Conservation (phyloP, 2,797 vertebrate species). For the Menidia menidia region DNA sequence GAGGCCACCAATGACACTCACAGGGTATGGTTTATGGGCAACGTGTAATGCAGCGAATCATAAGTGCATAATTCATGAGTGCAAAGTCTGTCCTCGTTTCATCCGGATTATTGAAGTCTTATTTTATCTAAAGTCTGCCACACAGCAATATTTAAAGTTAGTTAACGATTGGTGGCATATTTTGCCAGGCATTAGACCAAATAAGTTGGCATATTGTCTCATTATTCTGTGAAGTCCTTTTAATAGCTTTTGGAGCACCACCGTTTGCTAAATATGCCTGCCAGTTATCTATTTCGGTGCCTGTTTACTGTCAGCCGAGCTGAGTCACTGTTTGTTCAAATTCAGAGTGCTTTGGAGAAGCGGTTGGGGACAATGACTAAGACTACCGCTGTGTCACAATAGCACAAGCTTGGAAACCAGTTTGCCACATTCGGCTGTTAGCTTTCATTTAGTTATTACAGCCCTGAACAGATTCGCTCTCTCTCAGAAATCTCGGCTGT, state of each 20-base stretch:
- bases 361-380: conserved; percentile 43
- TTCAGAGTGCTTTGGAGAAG: conserved; percentile 34
- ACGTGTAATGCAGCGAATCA: background rate
- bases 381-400: conserved; percentile 50
- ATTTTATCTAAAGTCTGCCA: background rate
- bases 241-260: background rate
- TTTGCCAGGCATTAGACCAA: background rate
- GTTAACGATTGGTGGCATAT: background rate
- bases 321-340: conserved; percentile 43
- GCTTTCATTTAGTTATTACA: conserved; percentile 53
- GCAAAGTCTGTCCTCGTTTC: background rate
- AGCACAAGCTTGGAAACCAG: conserved; percentile 54
- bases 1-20: background rate
- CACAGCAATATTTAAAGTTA: too few species aligned
- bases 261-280: background rate
- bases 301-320: conserved; percentile 27
- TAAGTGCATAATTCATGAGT: background rate
- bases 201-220: too few species aligned
- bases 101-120: background rate
- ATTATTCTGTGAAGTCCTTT: background rate
- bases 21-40: background rate
- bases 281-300: conserved; percentile 28
- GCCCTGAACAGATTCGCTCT: conserved; percentile 41
- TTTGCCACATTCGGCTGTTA: conserved; percentile 44
- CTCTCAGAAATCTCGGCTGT: conserved; percentile 27